Evolutionary conservation across 1,140 invertebrate genomes (phyloP).

Genomic region (Halictus rubicundus): DNA sequence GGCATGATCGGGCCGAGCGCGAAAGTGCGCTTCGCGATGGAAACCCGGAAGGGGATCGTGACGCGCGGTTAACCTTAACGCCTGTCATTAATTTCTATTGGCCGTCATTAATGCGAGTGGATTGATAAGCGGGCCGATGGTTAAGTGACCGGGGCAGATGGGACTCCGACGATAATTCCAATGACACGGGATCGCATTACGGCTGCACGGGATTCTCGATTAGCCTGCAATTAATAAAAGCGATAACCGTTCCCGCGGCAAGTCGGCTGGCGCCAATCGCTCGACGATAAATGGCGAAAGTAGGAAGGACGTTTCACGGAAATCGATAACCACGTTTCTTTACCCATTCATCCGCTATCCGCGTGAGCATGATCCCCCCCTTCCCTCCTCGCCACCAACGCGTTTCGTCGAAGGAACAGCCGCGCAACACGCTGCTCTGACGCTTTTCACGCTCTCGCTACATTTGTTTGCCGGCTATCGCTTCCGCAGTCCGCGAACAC

Average conservation of each 20-base stretch:
- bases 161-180: constrained; percentile 32
- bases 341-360: background rate
- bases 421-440: background rate
- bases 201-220: constrained; percentile 48
- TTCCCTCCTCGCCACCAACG: too few species aligned
- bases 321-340: constrained; percentile 29
- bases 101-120: constrained; percentile 47
- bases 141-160: constrained; percentile 31
- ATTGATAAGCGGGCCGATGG: constrained; percentile 44
- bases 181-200: constrained; percentile 47
- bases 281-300: constrained; percentile 51
- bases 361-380: too few species aligned
- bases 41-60: constrained; percentile 33
- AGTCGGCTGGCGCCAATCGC: constrained; percentile 47
- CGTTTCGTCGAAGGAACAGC: too few species aligned
- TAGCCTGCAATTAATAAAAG: constrained; percentile 58
- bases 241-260: constrained; percentile 54
- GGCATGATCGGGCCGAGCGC: too few species aligned
- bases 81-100: constrained; percentile 54
- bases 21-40: background rate
- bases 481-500: too few species aligned
- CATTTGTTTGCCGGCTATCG: background rate
- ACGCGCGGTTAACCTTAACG: constrained; percentile 39
- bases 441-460: background rate
- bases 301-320: constrained; percentile 36